A percentile compares a stretch with the other conserved stretches of the same genome.
phyloP scores from a whole-genome alignment of 2,797 vertebrate genomes.

The Pelobates cultripes region DNA sequence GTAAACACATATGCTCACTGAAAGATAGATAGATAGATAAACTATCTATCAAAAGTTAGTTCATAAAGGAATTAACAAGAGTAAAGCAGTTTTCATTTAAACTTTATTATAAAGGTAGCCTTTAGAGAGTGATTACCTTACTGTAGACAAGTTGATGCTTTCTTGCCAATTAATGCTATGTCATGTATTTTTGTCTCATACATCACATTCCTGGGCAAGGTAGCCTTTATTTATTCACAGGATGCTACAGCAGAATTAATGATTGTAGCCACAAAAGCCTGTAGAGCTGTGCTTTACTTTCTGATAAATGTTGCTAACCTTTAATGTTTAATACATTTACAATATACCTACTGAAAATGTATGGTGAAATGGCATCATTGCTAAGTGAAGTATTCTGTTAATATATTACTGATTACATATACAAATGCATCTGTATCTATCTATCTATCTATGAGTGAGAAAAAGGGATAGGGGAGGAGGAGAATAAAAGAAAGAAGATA shows the following conservation, averaged over 20 bases:
- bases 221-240: conserved; percentile 61
- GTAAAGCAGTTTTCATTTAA: conserved; percentile 20
- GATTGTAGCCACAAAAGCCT: conserved; percentile 62
- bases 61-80: background rate
- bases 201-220: conserved; percentile 53
- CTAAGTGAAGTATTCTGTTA: background rate
- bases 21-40: too few relatives aligned
- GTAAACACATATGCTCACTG: too few relatives aligned
- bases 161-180: conserved; percentile 70
- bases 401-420: too few relatives aligned
- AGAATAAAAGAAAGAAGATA: too few relatives aligned
- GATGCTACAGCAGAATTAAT: conserved; percentile 62
- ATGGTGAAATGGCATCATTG: conserved; percentile 22
- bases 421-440: too few relatives aligned
- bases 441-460: too few relatives aligned
- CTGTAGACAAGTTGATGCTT: conserved; percentile 59
- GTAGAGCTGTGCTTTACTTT: conserved; percentile 40
- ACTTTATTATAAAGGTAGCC: conserved; percentile 33
- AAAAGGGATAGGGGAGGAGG: too few relatives aligned
- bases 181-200: conserved; percentile 64
- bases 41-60: too few relatives aligned
- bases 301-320: conserved; percentile 55
- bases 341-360: conserved; percentile 27
- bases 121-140: conserved; percentile 60
- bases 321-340: conserved; percentile 50